Base-by-base conservation (phyloP, 2,113 vertebrate genomes). In the Anser cygnoides region DNA sequence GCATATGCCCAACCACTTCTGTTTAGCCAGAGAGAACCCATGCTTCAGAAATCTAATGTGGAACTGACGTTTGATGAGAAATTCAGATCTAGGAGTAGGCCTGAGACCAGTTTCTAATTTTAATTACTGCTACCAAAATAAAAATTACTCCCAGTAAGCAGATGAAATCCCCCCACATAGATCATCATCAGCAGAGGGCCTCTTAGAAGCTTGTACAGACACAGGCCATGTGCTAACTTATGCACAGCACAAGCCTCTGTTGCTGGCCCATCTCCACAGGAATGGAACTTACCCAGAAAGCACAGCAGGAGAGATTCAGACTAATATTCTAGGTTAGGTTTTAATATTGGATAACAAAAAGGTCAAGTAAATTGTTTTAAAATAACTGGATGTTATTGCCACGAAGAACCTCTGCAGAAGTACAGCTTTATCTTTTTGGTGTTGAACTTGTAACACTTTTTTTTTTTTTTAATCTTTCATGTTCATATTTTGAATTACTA, bases 231-330 rank as follows among this genome's bases (percentile, higher is more conserved):
- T 67, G 50, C 68, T 90, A 85, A 73, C 37, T 52, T 52, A 55
- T 37, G 63, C 76, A 41, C n/a, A 59, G n/a, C 37, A 44, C 19
- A 63, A 90, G 35, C 13, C 41, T 81, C 66, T 81, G 23, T n/a
- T 89, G 76, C 44, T 94, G 74, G 73, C 75, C 55, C 39, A 31
- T 41, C 77, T 92, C 63, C 62, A 39, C 72, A 89, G 92, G 90
- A 90, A 88, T 65, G 26, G 63, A 72, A 67, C 84, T 84, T 63
- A 83, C 67, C n/a, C 77, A 84, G 71, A 94, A 84, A 87, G 52
- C 55, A 82, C 43, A 90, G 76, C 0, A 1, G 68, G 94, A 96
- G 54, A 81, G 43, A 21, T 84, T 80, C 43, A 52, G 70, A 62
- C 76, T 84, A 86, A 52, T 84, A 63, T 86, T 89, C 57, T 87